phyloP scores from a whole-genome alignment of 2,888 invertebrate genomes.

The Bursaphelenchus okinawaensis region DNA sequence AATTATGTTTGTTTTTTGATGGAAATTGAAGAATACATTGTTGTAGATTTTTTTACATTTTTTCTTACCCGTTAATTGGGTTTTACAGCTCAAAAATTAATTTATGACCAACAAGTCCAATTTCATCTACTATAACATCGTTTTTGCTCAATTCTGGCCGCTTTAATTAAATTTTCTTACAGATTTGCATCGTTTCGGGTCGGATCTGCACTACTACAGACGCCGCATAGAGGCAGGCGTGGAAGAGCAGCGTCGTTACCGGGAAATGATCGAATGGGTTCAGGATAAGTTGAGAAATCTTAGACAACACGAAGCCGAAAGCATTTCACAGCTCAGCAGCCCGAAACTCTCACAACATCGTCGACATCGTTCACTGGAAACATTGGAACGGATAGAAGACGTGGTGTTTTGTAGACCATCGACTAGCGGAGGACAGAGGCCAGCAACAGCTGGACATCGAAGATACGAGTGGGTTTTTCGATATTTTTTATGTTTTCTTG shows the following conservation, averaged over 20 bases:
- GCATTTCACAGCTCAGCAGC: background rate
- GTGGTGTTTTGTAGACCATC: background rate
- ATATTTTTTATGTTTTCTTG: too few relatives aligned
- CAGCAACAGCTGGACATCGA: background rate
- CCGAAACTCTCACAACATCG: background rate
- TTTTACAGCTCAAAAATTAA: too few relatives aligned
- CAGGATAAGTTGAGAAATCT: conserved; percentile 20
- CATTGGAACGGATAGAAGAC: background rate
- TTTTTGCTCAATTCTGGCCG: too few relatives aligned
- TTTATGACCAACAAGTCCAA: too few relatives aligned
- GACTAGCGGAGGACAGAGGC: background rate
- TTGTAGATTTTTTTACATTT: too few relatives aligned
- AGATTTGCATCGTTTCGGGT: conserved; percentile 23
- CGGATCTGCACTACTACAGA: conserved; percentile 22
- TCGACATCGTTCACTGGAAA: background rate
- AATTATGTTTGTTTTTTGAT: too few relatives aligned
- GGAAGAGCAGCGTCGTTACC: conserved; percentile 21
- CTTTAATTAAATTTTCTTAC: too few relatives aligned
- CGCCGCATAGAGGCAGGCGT: conserved; percentile 23
- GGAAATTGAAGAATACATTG: too few relatives aligned
- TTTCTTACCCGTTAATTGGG: too few relatives aligned
- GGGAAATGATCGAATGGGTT: conserved; percentile 20
- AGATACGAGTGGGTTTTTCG: background rate
- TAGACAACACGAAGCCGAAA: conserved; percentile 5
- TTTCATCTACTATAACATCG: too few relatives aligned